Conservation (phyloP, 2,113 vertebrate genomes). For the Eidolon helvum region DNA sequence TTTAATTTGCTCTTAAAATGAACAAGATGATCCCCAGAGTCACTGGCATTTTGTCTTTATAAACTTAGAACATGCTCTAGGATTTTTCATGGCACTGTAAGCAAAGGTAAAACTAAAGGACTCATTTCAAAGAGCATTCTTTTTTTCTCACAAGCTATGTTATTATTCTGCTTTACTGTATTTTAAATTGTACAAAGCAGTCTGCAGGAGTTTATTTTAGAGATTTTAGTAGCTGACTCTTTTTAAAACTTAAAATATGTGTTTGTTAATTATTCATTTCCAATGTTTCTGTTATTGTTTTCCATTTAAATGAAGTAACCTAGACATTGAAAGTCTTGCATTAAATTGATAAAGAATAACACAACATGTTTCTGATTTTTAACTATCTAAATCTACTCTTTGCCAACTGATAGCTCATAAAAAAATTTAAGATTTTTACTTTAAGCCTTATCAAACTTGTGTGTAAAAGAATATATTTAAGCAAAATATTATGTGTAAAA, state of each 20-base stretch:
- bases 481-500: conserved; percentile 23
- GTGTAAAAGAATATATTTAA: not conserved
- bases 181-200: conserved; percentile 50
- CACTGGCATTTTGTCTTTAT: conserved; percentile 79
- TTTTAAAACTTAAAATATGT: conserved; percentile 33
- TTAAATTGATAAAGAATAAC: conserved; percentile 35
- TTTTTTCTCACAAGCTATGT: conserved; percentile 55
- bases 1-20: conserved; percentile 88
- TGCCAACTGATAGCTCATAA: not conserved
- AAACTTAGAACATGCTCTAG: conserved; percentile 71
- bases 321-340: not conserved
- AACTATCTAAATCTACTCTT: not conserved
- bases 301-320: not conserved
- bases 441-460: not conserved
- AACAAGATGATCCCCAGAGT: conserved; percentile 82
- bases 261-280: conserved; percentile 40
- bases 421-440: conserved; percentile 33
- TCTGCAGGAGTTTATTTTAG: not conserved
- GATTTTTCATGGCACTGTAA: conserved; percentile 68
- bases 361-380: conserved; percentile 33
- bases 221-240: conserved; percentile 27
- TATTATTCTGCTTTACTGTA: conserved; percentile 37
- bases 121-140: conserved; percentile 65
- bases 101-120: conserved; percentile 65
- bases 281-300: conserved; percentile 6